These are phyloP conservation scores for Acipenser ruthenus DNA, from an alignment of 2,797 vertebrate species.

Conservation along the genomic window DNA sequence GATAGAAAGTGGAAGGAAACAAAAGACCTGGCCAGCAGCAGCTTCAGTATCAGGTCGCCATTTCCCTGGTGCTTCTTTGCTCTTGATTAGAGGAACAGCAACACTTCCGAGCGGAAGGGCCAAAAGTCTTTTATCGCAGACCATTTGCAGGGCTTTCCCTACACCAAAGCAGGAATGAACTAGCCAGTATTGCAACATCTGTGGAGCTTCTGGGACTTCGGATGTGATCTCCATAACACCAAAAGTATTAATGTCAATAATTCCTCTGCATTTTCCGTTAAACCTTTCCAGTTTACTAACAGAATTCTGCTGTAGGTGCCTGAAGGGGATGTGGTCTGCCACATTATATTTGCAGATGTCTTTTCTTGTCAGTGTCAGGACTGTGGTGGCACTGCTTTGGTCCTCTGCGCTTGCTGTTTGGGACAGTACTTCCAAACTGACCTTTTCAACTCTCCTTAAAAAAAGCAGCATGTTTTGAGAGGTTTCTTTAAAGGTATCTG, in stretches of 20 bases:
- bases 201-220: background rate
- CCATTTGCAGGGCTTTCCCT: constrained; percentile 27
- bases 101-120: constrained; percentile 31
- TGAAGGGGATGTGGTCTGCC: constrained; percentile 9
- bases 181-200: constrained; percentile 25
- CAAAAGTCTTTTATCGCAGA: constrained; percentile 15
- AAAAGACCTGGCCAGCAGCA: constrained; percentile 39
- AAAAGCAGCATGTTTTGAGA: constrained; percentile 39
- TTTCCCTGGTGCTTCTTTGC: background rate
- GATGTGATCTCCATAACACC: constrained; percentile 28
- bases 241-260: constrained; percentile 13
- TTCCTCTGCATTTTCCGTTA: background rate
- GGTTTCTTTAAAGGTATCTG: constrained; percentile 27
- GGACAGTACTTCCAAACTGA: constrained; percentile 34
- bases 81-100: constrained; percentile 34
- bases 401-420: background rate
- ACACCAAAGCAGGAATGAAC: constrained; percentile 34
- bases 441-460: constrained; percentile 30
- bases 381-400: constrained; percentile 8
- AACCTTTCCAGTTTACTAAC: constrained; percentile 1
- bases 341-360: constrained; percentile 17
- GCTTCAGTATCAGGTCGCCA: constrained; percentile 26
- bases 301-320: constrained; percentile 14
- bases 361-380: constrained; percentile 8
- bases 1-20: constrained; percentile 44